Conservation (phyloP, 30 jellyfish, hydroid and myxozoan species). For the Cassiopea andromeda region DNA sequence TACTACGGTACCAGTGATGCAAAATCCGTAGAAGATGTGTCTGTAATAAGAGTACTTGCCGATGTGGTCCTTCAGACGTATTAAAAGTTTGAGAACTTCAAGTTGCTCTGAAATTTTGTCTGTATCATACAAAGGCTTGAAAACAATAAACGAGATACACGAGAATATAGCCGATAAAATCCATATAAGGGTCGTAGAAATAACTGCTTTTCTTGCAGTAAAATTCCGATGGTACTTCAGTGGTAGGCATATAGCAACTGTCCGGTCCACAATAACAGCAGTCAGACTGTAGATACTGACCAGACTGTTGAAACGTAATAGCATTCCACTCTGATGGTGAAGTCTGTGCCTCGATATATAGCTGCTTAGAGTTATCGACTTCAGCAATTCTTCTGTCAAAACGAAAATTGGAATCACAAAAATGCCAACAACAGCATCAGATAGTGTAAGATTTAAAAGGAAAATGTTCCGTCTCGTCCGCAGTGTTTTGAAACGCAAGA, state of each 20-base stretch:
- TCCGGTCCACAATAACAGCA: slow-evolving; percentile 41
- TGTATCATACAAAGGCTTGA: slow-evolving; percentile 36
- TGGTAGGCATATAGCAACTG: slow-evolving; percentile 43
- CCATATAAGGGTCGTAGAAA: slow-evolving; percentile 26
- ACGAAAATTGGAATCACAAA: slow-evolving; percentile 45
- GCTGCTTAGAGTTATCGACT: not conserved
- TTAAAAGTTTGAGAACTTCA: not conserved
- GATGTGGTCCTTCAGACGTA: not conserved
- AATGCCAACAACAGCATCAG: slow-evolving; percentile 31
- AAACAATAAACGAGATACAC: slow-evolving; percentile 21
- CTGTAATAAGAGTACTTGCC: not conserved
- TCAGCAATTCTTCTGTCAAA: not conserved
- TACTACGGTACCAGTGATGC: slow-evolving; percentile 7
- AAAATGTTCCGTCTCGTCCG: slow-evolving; percentile 38
- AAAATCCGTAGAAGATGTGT: not conserved
- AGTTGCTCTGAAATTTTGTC: not conserved
- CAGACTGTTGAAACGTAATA: slow-evolving; percentile 34
- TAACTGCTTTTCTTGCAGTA: slow-evolving; percentile 15
- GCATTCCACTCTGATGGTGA: slow-evolving; percentile 24
- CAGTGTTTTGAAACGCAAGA: slow-evolving; percentile 23
- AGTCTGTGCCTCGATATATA: not conserved
- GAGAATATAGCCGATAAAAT: slow-evolving; percentile 30
- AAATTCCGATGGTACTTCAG: slow-evolving; percentile 20
- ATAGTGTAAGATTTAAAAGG: slow-evolving; percentile 43
- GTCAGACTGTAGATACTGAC: slow-evolving; percentile 41